phyloP scores from a whole-genome alignment of 2,113 vertebrate species.

The Diadophis punctatus region DNA sequence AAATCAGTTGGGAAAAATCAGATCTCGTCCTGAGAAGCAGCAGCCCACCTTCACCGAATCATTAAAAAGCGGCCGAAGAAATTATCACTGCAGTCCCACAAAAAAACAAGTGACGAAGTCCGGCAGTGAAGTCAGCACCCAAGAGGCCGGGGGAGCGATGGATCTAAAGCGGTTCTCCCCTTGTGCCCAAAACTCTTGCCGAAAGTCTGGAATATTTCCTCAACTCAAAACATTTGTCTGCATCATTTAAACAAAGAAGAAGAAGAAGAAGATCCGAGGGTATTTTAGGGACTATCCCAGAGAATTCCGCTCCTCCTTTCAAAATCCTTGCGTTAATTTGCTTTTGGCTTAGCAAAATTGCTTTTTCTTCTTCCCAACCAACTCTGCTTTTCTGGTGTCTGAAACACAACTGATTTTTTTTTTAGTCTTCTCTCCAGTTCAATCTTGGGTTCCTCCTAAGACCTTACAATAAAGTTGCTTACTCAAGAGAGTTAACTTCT shows the following conservation, averaged over 20 bases:
- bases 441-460: neutral
- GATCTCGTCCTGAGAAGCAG: neutral
- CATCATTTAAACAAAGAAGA: neutral
- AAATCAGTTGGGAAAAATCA: neutral
- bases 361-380: neutral
- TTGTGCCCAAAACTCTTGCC: neutral
- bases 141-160: neutral
- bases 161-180: neutral
- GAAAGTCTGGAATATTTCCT: neutral
- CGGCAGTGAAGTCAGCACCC: neutral
- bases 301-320: neutral
- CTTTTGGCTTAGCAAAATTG: neutral
- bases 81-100: too few relatives aligned
- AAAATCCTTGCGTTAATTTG: neutral
- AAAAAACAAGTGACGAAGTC: slow-evolving; percentile 20
- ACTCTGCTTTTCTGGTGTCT: neutral
- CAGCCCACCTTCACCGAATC: too few relatives aligned
- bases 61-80: neutral
- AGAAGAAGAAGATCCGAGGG: neutral
- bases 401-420: neutral
- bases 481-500: neutral
- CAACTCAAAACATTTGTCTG: neutral
- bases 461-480: neutral
- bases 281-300: neutral
- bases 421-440: neutral